Evolutionary conservation across 1,140 invertebrate genomes (phyloP).

Genomic region (Drosophila sturtevanti): DNA sequence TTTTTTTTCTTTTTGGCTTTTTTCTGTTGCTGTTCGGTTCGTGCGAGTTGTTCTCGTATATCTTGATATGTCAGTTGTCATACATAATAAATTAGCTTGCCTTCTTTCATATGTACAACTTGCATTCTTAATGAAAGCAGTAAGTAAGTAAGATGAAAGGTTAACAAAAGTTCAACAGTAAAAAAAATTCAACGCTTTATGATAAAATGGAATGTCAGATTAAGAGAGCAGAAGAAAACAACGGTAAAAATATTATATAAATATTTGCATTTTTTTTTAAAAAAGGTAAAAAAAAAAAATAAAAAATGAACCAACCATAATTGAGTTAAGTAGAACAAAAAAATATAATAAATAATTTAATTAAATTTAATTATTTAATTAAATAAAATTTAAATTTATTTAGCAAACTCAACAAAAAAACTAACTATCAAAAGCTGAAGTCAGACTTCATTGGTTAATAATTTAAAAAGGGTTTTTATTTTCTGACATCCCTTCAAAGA

Average conservation of each 20-base stretch:
- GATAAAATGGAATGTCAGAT: conserved; percentile 45
- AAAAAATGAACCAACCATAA: too few species aligned
- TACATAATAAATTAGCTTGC: conserved; percentile 59
- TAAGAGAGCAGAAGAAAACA: background rate
- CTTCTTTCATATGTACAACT: conserved; percentile 28
- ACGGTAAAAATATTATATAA: background rate
- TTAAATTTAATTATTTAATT: too few species aligned
- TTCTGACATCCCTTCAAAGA: too few species aligned
- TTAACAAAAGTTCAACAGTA: background rate
- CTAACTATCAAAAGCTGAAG: too few species aligned
- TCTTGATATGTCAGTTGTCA: conserved; percentile 75
- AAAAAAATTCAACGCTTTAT: conserved; percentile 3
- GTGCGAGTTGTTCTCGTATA: conserved; percentile 45
- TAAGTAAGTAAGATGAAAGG: conserved; percentile 34
- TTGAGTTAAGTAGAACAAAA: too few species aligned
- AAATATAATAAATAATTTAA: too few species aligned
- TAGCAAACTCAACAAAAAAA: too few species aligned
- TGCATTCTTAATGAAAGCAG: conserved; percentile 56
- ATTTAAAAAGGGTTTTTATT: too few species aligned
- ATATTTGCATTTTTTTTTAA: background rate
- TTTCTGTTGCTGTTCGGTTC: conserved; percentile 12
- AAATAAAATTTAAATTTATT: too few species aligned
- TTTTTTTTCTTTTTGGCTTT: background rate
- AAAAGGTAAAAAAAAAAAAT: background rate
- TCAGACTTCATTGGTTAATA: too few species aligned